phyloP scores from a whole-genome alignment of 2,888 invertebrate species.

The Philonicus albiceps region DNA sequence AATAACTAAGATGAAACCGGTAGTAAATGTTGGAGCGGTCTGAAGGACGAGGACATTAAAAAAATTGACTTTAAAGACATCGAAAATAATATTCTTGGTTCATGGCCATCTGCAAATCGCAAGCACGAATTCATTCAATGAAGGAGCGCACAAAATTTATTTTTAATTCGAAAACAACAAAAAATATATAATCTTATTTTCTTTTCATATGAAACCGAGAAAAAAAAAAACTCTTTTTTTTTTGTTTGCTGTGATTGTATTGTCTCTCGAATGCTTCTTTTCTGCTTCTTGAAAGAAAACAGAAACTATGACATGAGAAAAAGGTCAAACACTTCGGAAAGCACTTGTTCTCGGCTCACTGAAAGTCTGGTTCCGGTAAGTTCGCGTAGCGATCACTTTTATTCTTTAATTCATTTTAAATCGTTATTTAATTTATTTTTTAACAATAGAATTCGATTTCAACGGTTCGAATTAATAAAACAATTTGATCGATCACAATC shows the following conservation, averaged over 20 bases:
- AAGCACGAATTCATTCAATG: conserved; percentile 24
- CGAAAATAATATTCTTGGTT: not conserved
- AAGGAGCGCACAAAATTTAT: not conserved
- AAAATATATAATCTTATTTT: not conserved
- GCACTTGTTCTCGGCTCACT: conserved; percentile 30
- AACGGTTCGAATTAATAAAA: not conserved
- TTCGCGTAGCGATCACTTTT: not conserved
- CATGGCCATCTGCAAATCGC: conserved; percentile 14
- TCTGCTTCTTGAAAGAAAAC: conserved; percentile 29
- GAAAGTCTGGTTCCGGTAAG: not conserved
- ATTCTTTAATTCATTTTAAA: not conserved
- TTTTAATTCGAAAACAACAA: not conserved
- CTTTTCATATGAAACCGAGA: not conserved
- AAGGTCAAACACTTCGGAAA: conserved; percentile 47
- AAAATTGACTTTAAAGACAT: not conserved
- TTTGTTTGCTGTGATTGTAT: conserved; percentile 14
- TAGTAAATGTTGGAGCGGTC: not conserved
- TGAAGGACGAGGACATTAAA: not conserved
- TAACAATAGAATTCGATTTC: not conserved
- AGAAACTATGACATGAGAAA: conserved; percentile 45
- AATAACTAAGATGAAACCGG: not conserved
- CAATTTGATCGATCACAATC: not conserved
- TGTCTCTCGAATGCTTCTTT: conserved; percentile 9
- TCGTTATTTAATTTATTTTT: not conserved
- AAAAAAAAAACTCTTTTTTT: conserved; percentile 23